Percentiles rank a stretch among this genome's conserved stretches.
These are phyloP conservation scores for Rhynchotus rufescens DNA, from an alignment of 2,797 vertebrate genomes.

Conservation along the genomic window DNA sequence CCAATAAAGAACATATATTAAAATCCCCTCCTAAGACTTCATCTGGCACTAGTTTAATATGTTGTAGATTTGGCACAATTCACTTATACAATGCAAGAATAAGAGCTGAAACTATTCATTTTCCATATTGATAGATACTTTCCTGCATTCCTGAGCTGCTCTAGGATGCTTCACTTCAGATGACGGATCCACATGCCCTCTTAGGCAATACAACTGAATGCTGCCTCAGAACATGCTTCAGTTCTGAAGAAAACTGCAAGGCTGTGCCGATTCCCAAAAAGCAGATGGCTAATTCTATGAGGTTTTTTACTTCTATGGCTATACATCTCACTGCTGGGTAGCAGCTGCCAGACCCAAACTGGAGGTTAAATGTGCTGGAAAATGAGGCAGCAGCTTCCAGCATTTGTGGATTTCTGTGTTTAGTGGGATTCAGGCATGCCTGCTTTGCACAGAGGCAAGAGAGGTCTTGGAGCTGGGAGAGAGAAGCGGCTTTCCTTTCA, in stretches of 20 bases:
- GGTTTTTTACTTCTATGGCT: neutral
- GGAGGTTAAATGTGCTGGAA: conserved; percentile 17
- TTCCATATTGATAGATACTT: neutral
- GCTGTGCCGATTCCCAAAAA: neutral
- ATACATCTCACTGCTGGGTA: neutral
- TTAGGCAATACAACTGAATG: neutral
- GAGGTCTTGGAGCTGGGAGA: neutral
- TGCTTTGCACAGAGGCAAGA: neutral
- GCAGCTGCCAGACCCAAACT: neutral
- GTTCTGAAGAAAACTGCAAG: neutral
- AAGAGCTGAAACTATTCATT: conserved; percentile 16
- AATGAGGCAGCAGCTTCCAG: neutral
- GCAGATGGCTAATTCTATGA: neutral
- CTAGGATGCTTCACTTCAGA: neutral
- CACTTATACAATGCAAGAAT: conserved; percentile 4
- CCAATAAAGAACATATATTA: neutral
- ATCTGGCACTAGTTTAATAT: neutral
- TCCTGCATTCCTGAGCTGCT: conserved; percentile 11
- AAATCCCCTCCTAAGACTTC: conserved; percentile 21
- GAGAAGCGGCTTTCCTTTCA: conserved; percentile 14
- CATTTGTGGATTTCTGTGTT: conserved; percentile 2
- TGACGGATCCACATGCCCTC: neutral
- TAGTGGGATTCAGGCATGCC: neutral
- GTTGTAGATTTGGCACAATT: conserved; percentile 30
- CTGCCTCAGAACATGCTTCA: neutral